Evolutionary conservation across 1,140 invertebrate species (phyloP), one percentile per base, ranked within the genome.

Genomic region (Neodiprion fabricii): DNA sequence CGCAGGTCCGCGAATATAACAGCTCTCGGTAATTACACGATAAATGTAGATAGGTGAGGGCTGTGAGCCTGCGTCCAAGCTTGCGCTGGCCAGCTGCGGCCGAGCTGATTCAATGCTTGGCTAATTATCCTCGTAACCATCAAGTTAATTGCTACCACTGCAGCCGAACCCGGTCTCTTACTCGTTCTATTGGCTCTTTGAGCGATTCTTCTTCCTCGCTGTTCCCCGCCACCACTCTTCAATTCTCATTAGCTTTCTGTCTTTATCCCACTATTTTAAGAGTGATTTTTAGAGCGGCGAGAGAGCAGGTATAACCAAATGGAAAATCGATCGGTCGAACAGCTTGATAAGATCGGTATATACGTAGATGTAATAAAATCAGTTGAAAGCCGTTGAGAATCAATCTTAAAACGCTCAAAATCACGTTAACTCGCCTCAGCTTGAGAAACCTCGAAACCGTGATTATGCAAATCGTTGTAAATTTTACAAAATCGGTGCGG

Each of bases 121-220:
- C 84, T 87, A 87, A 87, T 87, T 86, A 87, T 85, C 85, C 74
- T 86, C 84, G 81, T 85, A 84, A 87, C 84, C 82, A 84, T 80
- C 79, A 78, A 79, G 81, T 85, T 87, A 86, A 87, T 87, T 87
- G 85, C 83, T 84, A 81, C 77, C 81, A 79, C 82, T 80, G 72
- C 73, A 80, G 77, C 73, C 3, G 61, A 65, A 14, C 61, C 79
- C 71, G 75, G 28, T 40, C 28, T 40, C 28, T 40, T 40, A 40
- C 28, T 40, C 28, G 2, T 5, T 76, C 79, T 77, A 80, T 79
- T 78, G 70, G 74, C 79, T 74, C 75, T 67, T 40, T 21, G 48
- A 28, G 17, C 14, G 70, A 49, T 65, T 8, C 23, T 21, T 23
- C 47, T 11, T 76, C 23, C 71, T 48, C 71, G 67, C 21, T 40